Conservation (phyloP, 2,113 vertebrate genomes). For the Anhinga anhinga region DNA sequence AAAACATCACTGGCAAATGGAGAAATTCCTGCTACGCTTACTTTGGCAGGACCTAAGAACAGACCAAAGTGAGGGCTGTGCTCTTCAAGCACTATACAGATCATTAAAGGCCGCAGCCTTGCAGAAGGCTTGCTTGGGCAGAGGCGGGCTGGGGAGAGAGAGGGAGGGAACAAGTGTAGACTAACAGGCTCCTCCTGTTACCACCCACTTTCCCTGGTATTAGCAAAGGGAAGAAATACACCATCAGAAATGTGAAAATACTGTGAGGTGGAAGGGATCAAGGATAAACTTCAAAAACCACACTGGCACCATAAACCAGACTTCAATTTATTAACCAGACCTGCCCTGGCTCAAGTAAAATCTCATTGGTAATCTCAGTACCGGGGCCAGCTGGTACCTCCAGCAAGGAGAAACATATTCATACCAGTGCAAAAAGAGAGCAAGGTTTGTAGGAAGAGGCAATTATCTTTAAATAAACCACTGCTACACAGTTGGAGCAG, state of each 20-base stretch:
- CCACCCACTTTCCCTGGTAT: not conserved
- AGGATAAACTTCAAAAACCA: not conserved
- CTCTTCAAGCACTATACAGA: not conserved
- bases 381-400: not conserved
- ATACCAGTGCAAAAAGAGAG: not conserved
- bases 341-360: not conserved
- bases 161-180: not conserved
- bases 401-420: not conserved
- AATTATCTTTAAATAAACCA: not conserved
- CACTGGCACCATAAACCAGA: not conserved
- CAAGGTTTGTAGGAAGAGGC: not conserved
- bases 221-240: not conserved
- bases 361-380: not conserved
- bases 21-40: not conserved
- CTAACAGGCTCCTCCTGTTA: not conserved
- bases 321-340: not conserved
- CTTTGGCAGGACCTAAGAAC: not conserved
- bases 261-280: not conserved
- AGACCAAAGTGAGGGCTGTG: rapidly evolving
- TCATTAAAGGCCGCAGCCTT: not conserved
- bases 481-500: not conserved
- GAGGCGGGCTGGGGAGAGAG: not conserved
- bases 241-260: not conserved
- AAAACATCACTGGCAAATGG: not conserved
- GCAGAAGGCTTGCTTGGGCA: not conserved